phyloP scores from a whole-genome alignment of 2,888 invertebrate species.

The Acheta domesticus region DNA sequence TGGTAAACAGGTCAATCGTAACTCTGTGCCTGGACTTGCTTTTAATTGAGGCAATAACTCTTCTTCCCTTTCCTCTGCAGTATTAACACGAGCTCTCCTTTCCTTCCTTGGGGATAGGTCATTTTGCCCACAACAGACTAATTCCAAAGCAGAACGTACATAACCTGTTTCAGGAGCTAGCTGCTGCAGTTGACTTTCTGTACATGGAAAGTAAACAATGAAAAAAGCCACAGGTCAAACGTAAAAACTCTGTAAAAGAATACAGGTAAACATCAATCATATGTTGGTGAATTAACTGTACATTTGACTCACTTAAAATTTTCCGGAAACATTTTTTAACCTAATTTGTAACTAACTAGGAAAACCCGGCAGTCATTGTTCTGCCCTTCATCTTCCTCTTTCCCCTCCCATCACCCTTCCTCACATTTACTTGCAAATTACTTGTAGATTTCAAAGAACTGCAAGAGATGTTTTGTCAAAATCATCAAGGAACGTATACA shows the following conservation, averaged over 20 bases:
- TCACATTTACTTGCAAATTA: too few relatives aligned
- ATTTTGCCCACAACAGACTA: slow-evolving; percentile 50
- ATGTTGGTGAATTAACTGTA: background rate
- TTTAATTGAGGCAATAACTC: slow-evolving; percentile 78
- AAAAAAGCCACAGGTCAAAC: background rate
- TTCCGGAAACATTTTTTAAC: background rate
- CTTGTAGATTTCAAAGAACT: too few relatives aligned
- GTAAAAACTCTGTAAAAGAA: background rate
- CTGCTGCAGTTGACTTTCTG: slow-evolving; percentile 38
- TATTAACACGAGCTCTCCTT: slow-evolving; percentile 49
- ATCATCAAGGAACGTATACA: too few relatives aligned
- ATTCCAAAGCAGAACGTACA: slow-evolving; percentile 76
- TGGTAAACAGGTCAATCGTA: slow-evolving; percentile 76
- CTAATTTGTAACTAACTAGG: too few relatives aligned
- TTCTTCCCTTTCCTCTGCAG: slow-evolving; percentile 62
- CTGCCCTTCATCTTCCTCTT: too few relatives aligned
- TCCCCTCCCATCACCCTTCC: too few relatives aligned
- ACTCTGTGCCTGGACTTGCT: slow-evolving; percentile 73
- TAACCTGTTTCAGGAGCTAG: slow-evolving; percentile 70
- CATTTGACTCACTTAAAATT: background rate
- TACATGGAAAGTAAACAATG: background rate
- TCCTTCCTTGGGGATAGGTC: slow-evolving; percentile 40
- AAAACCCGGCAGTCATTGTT: too few relatives aligned
- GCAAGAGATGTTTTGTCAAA: too few relatives aligned
- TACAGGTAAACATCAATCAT: background rate